Evolutionary conservation across 2,888 invertebrate species (phyloP), one percentile per base, ranked within the genome.

Genomic region (Mamestra brassicae): DNA sequence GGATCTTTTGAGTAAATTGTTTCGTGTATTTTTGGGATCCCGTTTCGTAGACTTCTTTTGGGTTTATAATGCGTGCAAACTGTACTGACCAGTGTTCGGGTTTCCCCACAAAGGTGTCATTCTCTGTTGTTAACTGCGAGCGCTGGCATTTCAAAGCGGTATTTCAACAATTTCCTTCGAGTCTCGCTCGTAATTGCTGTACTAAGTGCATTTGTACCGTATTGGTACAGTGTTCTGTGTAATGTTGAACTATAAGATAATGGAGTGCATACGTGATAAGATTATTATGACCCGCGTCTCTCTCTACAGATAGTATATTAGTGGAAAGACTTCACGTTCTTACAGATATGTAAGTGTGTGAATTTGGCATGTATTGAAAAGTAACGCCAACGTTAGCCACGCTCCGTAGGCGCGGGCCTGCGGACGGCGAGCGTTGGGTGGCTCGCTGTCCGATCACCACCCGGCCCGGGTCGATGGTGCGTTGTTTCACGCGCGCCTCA

Each of bases 241-340:
- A 4, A 36, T 68, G 38, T 67, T 80, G 68, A 84, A 83, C 78
- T 78, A 58, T 36, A 52, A 68, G 83, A 80, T 80, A 80, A 72
- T 57, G 69, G 72, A 63, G 73, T 72, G 60, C 83, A 71, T 78
- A 55, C 26, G 15, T 54, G 79, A 80, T 83, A 83, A 78, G 60
- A 57, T 69, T 45, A 63, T 57, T 45, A 26, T 26, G 38, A 57
- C 36, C 15, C 55, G 60, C 67, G 4, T 26, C 15, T 62, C 65
- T 66, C 64, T 80, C 63, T 64, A 57, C 17, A 55, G 15, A 50
- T 45, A 34, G 67, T 54, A 26, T 52, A 57, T 47, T 34, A 61
- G 42, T 17, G 61, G n/a, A 54, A 45, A 72, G 15, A 45, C 52
- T 52, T 52, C 7, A 52, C 52, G 15, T 52, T 52, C 17, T 17